Evolutionary conservation across 2,113 vertebrate species (phyloP).

Genomic region (Platichthys flesus): DNA sequence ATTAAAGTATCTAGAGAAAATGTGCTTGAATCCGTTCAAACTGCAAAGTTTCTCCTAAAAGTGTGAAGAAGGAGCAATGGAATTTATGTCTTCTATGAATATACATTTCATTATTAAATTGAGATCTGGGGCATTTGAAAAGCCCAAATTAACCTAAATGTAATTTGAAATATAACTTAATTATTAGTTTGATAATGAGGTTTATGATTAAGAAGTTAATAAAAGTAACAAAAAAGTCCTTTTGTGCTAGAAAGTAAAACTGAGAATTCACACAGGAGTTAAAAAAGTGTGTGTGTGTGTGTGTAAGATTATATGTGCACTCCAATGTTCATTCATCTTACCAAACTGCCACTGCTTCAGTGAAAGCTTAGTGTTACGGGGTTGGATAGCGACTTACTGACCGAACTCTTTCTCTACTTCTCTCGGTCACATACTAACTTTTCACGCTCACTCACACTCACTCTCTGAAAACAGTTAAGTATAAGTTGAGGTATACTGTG

Average conservation of each 20-base stretch:
- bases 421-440: slow-evolving; percentile 6
- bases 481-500: neutral
- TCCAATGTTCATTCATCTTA: neutral
- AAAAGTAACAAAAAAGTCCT: slow-evolving; percentile 71
- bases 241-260: slow-evolving; percentile 53
- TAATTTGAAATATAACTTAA: slow-evolving; percentile 79
- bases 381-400: no score
- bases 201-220: slow-evolving; percentile 83
- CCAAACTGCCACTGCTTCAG: slow-evolving; percentile 1
- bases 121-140: slow-evolving; percentile 76
- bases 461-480: neutral
- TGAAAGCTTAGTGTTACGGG: slow-evolving; percentile 14
- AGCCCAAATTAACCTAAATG: slow-evolving; percentile 75
- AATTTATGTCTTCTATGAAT: slow-evolving; percentile 74
- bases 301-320: neutral
- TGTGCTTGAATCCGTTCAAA: slow-evolving; percentile 12
- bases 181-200: slow-evolving; percentile 82
- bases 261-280: slow-evolving; percentile 37
- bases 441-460: neutral
- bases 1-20: neutral
- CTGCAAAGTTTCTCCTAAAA: slow-evolving; percentile 31
- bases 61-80: slow-evolving; percentile 30
- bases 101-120: slow-evolving; percentile 74
- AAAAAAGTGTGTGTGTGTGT: neutral
- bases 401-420: no score